These are phyloP conservation scores for Idris sp. DNA, from an alignment of 1,140 invertebrate genomes.

Conservation along the genomic window DNA sequence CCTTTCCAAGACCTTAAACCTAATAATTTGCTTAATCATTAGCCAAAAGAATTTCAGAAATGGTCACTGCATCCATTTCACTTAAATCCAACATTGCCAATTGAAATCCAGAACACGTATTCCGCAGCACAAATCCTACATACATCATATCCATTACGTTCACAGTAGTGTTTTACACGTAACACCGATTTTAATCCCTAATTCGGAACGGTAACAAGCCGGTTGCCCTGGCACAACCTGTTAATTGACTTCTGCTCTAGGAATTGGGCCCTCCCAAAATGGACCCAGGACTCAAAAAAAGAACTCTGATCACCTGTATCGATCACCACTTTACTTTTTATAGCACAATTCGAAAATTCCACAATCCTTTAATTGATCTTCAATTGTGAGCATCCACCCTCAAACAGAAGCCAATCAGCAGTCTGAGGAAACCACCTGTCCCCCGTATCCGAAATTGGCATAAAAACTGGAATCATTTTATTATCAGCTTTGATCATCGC, in stretches of 20 bases:
- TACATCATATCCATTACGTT: conserved; percentile 28
- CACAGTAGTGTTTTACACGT: conserved; percentile 26
- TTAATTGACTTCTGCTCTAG: conserved; percentile 33
- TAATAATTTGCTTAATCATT: no score
- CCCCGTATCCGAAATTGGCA: neutral
- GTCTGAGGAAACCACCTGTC: conserved; percentile 4
- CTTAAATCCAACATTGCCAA: conserved; percentile 1
- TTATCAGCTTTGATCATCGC: conserved; percentile 12
- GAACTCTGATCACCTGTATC: neutral
- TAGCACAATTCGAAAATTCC: neutral
- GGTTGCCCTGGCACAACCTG: neutral
- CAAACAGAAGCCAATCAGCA: conserved; percentile 14
- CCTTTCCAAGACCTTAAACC: no score
- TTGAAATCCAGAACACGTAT: conserved; percentile 30
- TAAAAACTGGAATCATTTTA: conserved; percentile 5
- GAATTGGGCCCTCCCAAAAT: no score
- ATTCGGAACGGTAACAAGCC: conserved; percentile 12
- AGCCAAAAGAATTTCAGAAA: neutral
- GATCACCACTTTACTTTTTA: neutral
- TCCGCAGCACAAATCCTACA: conserved; percentile 21
- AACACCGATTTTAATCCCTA: conserved; percentile 24
- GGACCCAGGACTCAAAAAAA: conserved; percentile 3
- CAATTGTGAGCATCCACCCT: neutral
- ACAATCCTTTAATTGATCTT: neutral
- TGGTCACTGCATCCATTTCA: conserved; percentile 16